phyloP scores from a whole-genome alignment of 2,113 vertebrate species.

The Columba janthina region DNA sequence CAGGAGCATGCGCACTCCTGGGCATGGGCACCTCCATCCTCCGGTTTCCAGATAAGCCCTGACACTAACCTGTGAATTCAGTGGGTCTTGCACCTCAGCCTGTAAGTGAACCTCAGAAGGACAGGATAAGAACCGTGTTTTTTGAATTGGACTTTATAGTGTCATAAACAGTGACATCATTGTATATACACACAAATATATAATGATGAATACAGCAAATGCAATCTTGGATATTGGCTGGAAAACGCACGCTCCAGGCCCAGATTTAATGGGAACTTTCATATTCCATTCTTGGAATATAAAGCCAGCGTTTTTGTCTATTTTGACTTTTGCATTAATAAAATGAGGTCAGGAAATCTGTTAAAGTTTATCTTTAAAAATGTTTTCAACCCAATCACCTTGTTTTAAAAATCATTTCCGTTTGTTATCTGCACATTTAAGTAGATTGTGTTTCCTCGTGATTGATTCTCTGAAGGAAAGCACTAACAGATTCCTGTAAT shows the following conservation, averaged over 20 bases:
- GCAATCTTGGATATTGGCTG: background rate
- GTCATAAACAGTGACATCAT: slow-evolving; percentile 32
- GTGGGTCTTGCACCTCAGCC: background rate
- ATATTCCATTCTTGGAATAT: slow-evolving; percentile 17
- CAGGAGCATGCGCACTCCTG: fast-evolving
- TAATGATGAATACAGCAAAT: background rate
- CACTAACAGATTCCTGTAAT: slow-evolving; percentile 43
- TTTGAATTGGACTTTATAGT: background rate
- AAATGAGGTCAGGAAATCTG: slow-evolving; percentile 53
- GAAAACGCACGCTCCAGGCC: background rate
- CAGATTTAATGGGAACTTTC: slow-evolving; percentile 19
- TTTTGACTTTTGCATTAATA: slow-evolving; percentile 41
- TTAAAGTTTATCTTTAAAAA: slow-evolving; percentile 55
- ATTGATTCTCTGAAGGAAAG: slow-evolving; percentile 41
- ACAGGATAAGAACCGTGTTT: background rate
- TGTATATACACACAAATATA: background rate
- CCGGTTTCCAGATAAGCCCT: background rate
- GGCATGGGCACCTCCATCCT: background rate
- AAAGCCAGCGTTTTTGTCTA: slow-evolving; percentile 6
- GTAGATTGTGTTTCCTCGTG: background rate
- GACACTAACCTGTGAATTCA: background rate
- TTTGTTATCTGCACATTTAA: slow-evolving; percentile 43
- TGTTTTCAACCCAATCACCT: slow-evolving; percentile 36
- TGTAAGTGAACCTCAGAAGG: background rate
- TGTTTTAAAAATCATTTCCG: slow-evolving; percentile 61